phyloP scores from a whole-genome alignment of 1,140 invertebrate species.

The Drosophila suzukii region DNA sequence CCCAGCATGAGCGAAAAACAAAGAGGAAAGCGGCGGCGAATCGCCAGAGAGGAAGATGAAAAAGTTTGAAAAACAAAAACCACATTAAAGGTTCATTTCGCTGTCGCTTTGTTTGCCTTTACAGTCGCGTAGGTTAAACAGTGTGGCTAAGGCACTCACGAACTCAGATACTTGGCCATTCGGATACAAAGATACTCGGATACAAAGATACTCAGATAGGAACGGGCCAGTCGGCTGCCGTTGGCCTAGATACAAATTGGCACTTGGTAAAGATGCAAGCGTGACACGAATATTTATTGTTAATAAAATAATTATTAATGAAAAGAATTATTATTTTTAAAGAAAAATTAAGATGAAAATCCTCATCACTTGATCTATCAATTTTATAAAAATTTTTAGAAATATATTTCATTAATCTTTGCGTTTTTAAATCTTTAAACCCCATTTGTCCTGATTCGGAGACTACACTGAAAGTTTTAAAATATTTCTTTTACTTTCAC shows the following conservation, averaged over 20 bases:
- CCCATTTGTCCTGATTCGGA: too few species aligned
- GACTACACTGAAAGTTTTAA: too few species aligned
- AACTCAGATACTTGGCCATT: conserved; percentile 14
- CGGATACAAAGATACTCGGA: conserved; percentile 32
- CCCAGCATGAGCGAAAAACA: conserved; percentile 30
- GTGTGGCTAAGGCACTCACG: conserved; percentile 20
- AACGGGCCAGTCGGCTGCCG: conserved; percentile 27
- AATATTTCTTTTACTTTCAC: too few species aligned
- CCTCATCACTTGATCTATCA: too few species aligned
- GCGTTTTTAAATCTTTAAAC: too few species aligned
- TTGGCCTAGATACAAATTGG: conserved; percentile 60
- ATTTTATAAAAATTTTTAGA: too few species aligned
- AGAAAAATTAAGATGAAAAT: too few species aligned
- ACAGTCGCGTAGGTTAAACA: conserved; percentile 56
- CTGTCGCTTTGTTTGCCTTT: conserved; percentile 73
- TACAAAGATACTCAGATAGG: conserved; percentile 28
- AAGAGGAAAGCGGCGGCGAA: conserved; percentile 29
- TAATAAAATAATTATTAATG: not conserved
- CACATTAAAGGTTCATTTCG: conserved; percentile 80
- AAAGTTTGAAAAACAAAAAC: conserved; percentile 63
- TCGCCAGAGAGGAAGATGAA: conserved; percentile 38
- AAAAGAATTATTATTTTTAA: too few species aligned
- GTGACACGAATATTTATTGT: conserved; percentile 18
- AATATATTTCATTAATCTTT: too few species aligned
- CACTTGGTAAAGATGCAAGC: conserved; percentile 21